A percentile compares a stretch with the other conserved stretches of the same genome.
These are phyloP conservation scores for Saccostrea echinata DNA, from an alignment of 1,140 invertebrate species.

Conservation along the genomic window DNA sequence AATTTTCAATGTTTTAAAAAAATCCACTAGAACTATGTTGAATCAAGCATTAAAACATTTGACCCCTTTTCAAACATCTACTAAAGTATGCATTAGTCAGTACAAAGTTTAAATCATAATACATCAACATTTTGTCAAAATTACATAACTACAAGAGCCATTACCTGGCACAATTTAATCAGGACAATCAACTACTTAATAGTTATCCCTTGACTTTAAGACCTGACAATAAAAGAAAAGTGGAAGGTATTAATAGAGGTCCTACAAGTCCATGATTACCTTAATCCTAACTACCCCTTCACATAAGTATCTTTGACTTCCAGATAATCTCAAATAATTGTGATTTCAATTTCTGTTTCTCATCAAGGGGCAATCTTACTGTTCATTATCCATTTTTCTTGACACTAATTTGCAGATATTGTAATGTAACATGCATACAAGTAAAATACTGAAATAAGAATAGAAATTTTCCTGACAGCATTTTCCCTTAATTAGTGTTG, in stretches of 20 bases:
- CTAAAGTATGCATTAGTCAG: neutral
- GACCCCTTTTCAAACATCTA: neutral
- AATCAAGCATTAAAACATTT: neutral
- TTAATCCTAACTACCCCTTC: conserved; percentile 19
- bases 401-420: neutral
- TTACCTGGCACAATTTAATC: conserved; percentile 11
- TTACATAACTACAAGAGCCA: neutral
- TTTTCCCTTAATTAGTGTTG: neutral
- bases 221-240: conserved; percentile 3
- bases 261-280: neutral
- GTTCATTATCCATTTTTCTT: neutral
- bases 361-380: neutral
- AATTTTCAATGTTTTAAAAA: too few species aligned
- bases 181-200: conserved; percentile 1
- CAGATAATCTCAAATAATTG: neutral
- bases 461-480: neutral
- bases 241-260: neutral
- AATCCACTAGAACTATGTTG: neutral
- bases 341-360: neutral
- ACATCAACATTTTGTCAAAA: neutral
- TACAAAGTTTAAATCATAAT: conserved; percentile 3
- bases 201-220: neutral
- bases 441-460: neutral
- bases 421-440: neutral
- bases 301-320: conserved; percentile 17